A percentile compares a stretch with the other conserved stretches of the same genome.
These are phyloP conservation scores for Macropus fuliginosus DNA, from an alignment of 2,797 vertebrate genomes.

Conservation along the genomic window DNA sequence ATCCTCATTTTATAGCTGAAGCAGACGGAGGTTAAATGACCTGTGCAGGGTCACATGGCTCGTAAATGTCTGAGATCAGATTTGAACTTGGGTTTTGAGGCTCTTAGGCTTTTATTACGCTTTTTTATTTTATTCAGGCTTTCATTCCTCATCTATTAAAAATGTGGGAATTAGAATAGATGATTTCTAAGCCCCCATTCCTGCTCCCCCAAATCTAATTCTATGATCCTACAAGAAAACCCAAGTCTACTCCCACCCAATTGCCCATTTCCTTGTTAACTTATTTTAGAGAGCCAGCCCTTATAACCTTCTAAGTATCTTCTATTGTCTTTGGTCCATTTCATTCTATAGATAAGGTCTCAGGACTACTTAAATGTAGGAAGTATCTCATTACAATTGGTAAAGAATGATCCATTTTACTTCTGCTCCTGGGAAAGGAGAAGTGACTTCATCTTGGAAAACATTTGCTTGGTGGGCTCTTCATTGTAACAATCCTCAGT, in stretches of 20 bases:
- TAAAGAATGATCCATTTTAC: slow-evolving; percentile 51
- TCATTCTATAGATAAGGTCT: slow-evolving; percentile 17
- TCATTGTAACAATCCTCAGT: background rate
- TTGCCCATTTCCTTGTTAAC: background rate
- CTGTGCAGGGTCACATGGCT: no score
- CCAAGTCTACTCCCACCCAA: background rate
- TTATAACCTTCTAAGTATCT: background rate
- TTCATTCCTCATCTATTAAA: background rate
- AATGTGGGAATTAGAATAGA: background rate
- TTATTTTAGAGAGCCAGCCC: background rate
- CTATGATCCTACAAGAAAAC: background rate
- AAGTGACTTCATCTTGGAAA: slow-evolving; percentile 54
- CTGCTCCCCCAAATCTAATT: background rate
- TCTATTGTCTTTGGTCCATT: slow-evolving; percentile 16
- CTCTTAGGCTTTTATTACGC: background rate
- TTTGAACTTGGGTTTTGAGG: no score
- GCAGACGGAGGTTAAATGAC: no score
- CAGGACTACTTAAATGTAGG: slow-evolving; percentile 34
- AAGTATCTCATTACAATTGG: slow-evolving; percentile 45
- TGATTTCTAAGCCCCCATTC: background rate
- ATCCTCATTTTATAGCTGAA: no score
- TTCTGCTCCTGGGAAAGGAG: slow-evolving; percentile 34
- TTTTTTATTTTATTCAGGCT: no score
- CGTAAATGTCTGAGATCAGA: no score
- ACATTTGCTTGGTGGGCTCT: slow-evolving; percentile 8